A percentile compares a stretch with the other conserved stretches of the same genome.
These are phyloP conservation scores for Pseudomyrmex flavicornis DNA, from an alignment of 1,140 invertebrate genomes.

Conservation along the genomic window DNA sequence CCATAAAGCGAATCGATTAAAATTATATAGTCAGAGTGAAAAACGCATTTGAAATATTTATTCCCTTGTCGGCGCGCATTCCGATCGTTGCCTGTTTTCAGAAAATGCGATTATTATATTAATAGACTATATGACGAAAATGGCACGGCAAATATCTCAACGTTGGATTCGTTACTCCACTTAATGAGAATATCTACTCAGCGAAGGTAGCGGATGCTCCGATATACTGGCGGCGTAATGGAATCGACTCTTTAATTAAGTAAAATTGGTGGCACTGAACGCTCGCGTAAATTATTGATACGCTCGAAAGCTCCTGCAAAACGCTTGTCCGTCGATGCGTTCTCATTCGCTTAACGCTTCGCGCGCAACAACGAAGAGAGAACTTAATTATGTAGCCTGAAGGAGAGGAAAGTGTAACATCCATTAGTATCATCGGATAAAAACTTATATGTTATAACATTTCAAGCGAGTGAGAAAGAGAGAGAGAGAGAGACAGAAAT, in stretches of 20 bases:
- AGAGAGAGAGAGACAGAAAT: neutral
- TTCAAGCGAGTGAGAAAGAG: neutral
- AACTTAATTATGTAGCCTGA: slow-evolving; percentile 47
- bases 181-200: slow-evolving; percentile 27
- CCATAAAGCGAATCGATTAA: neutral
- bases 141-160: neutral
- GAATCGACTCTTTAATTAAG: slow-evolving; percentile 44
- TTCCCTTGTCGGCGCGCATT: neutral
- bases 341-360: slow-evolving; percentile 27
- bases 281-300: slow-evolving; percentile 47
- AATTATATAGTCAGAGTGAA: slow-evolving; percentile 13
- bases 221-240: slow-evolving; percentile 4
- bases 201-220: neutral
- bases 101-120: slow-evolving; percentile 24
- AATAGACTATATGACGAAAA: neutral
- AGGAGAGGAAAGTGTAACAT: slow-evolving; percentile 24
- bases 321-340: slow-evolving; percentile 27
- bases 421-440: slow-evolving; percentile 23
- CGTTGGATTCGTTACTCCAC: slow-evolving; percentile 23
- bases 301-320: slow-evolving; percentile 28
- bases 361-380: neutral
- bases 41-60: slow-evolving; percentile 29
- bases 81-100: slow-evolving; percentile 4
- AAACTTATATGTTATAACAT: neutral
- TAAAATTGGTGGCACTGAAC: slow-evolving; percentile 38